Evolutionary conservation across 2,113 vertebrate species (phyloP), one percentile per base, ranked within the genome.

Genomic region (Stomatorhinus ivindoensis): DNA sequence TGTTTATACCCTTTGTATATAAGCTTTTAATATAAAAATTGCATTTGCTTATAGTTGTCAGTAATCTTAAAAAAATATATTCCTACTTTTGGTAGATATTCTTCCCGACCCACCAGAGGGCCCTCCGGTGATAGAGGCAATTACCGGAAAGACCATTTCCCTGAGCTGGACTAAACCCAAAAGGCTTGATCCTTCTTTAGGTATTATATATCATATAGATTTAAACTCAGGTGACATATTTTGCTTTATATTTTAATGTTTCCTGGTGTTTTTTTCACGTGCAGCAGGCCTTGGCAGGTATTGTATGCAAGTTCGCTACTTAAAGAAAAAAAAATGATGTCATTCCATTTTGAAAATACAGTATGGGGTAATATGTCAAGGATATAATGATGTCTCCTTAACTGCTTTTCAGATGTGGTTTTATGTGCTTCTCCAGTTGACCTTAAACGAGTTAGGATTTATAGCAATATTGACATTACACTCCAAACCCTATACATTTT

Each of bases 51-150:
- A 83, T 21, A 42, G 35, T 10, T 50, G 85, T 51, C n/a, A 51
- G 85, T 53, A n/a, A 46, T 87, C 46, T 51, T 17, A 47, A 31
- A 8, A 3, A 24, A 19, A 42, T 42, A 69, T 89, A 4, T 21
- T 27, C 27, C 89, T 35, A 90, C 88, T 0, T 31, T 92, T 91
- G 92, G 73, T 94, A 99, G 98, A 99, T 88, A 96, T 99, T 92
- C 97, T 99, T 89, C 98, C 98, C 0, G 97, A 97, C 1, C 97
- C 98, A 5, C 98, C 98, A 0, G 98, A 98, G 0, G 98, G 98
- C 0, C 95, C 95, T 2, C 98, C 98, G 0, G 93, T 95, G 0
- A 94, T 99, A 55, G 94, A 96, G 19, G 95, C 92, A 21, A 97
- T 99, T 93, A 99, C 97, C 0, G 98, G 98, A 85, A 98, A 96